Evolutionary conservation across 2,113 vertebrate genomes (phyloP).

Genomic region (Corythornis madagascariensis): DNA sequence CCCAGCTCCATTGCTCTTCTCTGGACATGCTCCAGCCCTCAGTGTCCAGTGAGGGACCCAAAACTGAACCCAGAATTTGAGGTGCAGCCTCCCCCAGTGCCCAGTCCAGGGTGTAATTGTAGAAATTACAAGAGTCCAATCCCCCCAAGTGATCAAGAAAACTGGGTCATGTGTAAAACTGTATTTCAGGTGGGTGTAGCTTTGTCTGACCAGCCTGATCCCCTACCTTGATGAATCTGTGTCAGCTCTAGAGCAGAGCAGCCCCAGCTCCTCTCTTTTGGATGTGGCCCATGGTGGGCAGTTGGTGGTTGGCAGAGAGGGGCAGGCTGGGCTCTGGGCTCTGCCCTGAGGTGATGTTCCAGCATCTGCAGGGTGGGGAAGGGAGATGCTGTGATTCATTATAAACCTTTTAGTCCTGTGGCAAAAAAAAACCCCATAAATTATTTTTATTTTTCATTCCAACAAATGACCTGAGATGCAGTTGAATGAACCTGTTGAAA

Average conservation of each 20-base stretch:
- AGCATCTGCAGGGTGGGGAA: neutral
- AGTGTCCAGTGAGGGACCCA: neutral
- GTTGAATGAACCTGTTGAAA: accelerated
- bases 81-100: neutral
- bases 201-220: neutral
- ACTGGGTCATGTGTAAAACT: neutral
- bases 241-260: neutral
- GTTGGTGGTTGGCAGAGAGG: accelerated
- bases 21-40: neutral
- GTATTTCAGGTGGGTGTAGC: neutral
- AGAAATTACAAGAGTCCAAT: neutral
- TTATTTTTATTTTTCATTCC: neutral
- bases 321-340: neutral
- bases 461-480: neutral
- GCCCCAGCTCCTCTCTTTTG: neutral
- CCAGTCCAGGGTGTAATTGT: no score
- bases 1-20: neutral
- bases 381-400: neutral
- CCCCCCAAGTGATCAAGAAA: neutral
- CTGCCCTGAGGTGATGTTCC: neutral
- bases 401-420: neutral
- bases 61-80: neutral
- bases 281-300: accelerated
- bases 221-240: accelerated
- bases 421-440: no score